Conservation (phyloP, 1,140 invertebrate genomes). For the Ylistrum balloti region DNA sequence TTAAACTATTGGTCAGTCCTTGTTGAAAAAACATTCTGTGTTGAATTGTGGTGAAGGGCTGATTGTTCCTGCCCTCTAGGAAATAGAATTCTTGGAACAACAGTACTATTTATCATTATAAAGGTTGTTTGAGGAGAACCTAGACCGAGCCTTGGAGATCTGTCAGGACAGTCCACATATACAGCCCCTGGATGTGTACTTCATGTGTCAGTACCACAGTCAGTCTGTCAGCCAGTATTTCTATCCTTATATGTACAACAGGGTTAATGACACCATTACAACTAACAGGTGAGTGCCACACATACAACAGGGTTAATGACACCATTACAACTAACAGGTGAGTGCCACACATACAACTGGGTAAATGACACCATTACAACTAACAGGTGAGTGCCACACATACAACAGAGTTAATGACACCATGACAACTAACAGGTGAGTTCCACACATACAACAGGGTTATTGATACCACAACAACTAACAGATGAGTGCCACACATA, state of each 20-base stretch:
- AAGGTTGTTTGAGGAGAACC: slow-evolving; percentile 66
- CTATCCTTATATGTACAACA: slow-evolving; percentile 55
- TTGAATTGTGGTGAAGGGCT: not conserved
- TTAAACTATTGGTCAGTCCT: too few species aligned
- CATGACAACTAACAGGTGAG: too few species aligned
- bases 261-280: slow-evolving; percentile 30
- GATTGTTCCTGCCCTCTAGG: too few species aligned
- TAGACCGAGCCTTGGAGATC: slow-evolving; percentile 55
- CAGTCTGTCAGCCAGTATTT: slow-evolving; percentile 49
- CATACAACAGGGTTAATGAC: not conserved
- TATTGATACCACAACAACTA: too few species aligned
- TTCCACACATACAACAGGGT: slow-evolving; percentile 59
- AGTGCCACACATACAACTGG: not conserved
- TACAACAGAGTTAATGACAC: too few species aligned
- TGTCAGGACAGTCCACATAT: slow-evolving; percentile 55
- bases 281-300: not conserved
- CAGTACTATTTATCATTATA: too few species aligned
- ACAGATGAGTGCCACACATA: not conserved
- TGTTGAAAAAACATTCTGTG: too few species aligned
- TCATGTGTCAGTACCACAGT: slow-evolving; percentile 58
- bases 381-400: too few species aligned
- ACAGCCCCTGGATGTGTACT: slow-evolving; percentile 62
- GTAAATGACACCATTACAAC: not conserved
- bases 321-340: not conserved
- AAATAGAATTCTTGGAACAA: too few species aligned